phyloP scores from a whole-genome alignment of 2,888 invertebrate species.

The Thysanoteuthis rhombus region DNA sequence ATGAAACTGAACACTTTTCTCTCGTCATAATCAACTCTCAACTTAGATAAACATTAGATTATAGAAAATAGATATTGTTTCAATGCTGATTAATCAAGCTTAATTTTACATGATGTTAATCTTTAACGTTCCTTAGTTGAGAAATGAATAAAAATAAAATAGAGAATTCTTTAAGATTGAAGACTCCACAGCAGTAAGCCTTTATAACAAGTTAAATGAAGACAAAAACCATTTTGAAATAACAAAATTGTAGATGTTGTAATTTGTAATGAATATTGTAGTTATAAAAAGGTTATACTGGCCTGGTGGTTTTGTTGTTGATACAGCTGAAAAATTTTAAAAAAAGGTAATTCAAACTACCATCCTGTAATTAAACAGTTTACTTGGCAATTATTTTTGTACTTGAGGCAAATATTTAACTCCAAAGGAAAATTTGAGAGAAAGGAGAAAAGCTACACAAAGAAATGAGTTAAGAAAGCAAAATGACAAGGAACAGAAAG shows the following conservation, averaged over 20 bases:
- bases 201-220: neutral
- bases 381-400: neutral
- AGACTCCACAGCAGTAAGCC: neutral
- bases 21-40: too few relatives aligned
- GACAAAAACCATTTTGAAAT: neutral
- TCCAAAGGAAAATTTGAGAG: neutral
- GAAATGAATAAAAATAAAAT: neutral
- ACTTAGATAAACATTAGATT: too few relatives aligned
- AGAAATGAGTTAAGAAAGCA: neutral
- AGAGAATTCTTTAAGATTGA: neutral
- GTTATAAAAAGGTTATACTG: neutral
- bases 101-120: neutral
- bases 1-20: neutral
- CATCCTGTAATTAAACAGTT: neutral
- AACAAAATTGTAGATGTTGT: neutral
- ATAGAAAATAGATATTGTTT: too few relatives aligned
- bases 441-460: neutral
- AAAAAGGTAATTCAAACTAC: neutral
- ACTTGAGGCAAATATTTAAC: neutral
- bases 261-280: neutral
- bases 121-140: neutral
- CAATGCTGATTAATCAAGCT: too few relatives aligned
- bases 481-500: neutral
- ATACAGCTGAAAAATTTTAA: neutral
- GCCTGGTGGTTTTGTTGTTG: neutral